phyloP scores from a whole-genome alignment of 2,888 invertebrate genomes.

The Sialis lutaria region DNA sequence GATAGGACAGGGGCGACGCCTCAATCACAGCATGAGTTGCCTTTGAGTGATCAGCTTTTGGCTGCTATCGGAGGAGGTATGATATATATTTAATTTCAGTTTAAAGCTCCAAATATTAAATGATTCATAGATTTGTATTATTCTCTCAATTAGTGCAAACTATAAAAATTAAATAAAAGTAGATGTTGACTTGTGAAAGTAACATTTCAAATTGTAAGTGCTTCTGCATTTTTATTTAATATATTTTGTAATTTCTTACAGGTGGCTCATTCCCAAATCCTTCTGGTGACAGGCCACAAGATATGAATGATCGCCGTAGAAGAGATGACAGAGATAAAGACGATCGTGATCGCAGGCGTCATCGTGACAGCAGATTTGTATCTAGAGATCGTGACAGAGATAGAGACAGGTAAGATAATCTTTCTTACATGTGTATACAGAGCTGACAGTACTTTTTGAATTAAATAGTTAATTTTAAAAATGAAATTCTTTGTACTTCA shows the following conservation, averaged over 20 bases:
- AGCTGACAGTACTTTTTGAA: conserved; percentile 18
- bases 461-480: too few relatives aligned
- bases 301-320: neutral
- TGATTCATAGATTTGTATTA: too few relatives aligned
- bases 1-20: conserved; percentile 7
- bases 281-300: neutral
- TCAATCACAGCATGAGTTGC: conserved; percentile 12
- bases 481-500: too few relatives aligned
- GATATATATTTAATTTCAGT: neutral
- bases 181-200: too few relatives aligned
- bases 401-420: conserved; percentile 16
- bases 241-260: too few relatives aligned
- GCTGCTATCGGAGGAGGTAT: conserved; percentile 14
- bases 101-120: too few relatives aligned
- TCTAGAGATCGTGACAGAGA: conserved; percentile 17
- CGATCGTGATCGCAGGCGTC: conserved; percentile 19
- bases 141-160: too few relatives aligned
- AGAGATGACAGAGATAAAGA: conserved; percentile 18
- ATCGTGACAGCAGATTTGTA: conserved; percentile 15
- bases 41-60: conserved; percentile 31
- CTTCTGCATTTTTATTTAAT: neutral
- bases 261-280: too few relatives aligned
- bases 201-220: too few relatives aligned
- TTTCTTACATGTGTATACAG: conserved; percentile 8
- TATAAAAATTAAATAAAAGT: too few relatives aligned